Evolutionary conservation across 2,797 vertebrate genomes (phyloP).

Genomic region (Distichodus sexfasciatus): DNA sequence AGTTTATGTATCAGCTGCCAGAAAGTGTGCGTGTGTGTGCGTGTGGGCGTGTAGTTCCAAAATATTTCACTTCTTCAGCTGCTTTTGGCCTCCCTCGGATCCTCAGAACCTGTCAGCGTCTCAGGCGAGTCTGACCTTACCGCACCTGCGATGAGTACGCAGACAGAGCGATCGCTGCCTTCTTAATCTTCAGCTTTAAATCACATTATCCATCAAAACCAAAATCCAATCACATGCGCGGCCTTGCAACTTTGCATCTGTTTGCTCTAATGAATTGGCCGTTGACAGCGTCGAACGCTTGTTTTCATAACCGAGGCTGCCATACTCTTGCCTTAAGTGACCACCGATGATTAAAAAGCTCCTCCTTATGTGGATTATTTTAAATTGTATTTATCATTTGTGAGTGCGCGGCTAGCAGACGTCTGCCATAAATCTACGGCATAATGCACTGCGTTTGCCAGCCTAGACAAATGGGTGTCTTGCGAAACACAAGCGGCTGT

Average conservation of each 20-base stretch:
- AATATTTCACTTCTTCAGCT: slow-evolving; percentile 51
- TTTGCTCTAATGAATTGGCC: slow-evolving; percentile 38
- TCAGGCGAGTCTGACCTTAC: slow-evolving; percentile 31
- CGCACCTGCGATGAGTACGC: slow-evolving; percentile 46
- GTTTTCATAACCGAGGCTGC: slow-evolving; percentile 29
- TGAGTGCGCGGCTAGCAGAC: not conserved
- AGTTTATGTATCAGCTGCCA: slow-evolving; percentile 57
- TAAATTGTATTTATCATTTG: not conserved
- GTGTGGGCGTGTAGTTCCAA: no score
- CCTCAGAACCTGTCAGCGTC: slow-evolving; percentile 57
- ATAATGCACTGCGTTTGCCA: not conserved
- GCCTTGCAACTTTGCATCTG: slow-evolving; percentile 1
- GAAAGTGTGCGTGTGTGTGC: slow-evolving; percentile 54
- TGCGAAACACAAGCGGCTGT: not conserved
- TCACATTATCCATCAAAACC: slow-evolving; percentile 58
- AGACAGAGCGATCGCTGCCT: slow-evolving; percentile 46
- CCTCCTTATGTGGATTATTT: not conserved
- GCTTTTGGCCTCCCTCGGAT: slow-evolving; percentile 58
- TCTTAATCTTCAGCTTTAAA: slow-evolving; percentile 56
- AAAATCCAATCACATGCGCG: slow-evolving; percentile 42
- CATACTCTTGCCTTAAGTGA: not conserved
- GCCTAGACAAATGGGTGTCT: not conserved
- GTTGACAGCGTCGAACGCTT: slow-evolving; percentile 36
- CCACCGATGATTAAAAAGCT: not conserved
- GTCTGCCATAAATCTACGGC: not conserved